phyloP scores from a whole-genome alignment of 2,888 invertebrate genomes.

The Amiota mariae region DNA sequence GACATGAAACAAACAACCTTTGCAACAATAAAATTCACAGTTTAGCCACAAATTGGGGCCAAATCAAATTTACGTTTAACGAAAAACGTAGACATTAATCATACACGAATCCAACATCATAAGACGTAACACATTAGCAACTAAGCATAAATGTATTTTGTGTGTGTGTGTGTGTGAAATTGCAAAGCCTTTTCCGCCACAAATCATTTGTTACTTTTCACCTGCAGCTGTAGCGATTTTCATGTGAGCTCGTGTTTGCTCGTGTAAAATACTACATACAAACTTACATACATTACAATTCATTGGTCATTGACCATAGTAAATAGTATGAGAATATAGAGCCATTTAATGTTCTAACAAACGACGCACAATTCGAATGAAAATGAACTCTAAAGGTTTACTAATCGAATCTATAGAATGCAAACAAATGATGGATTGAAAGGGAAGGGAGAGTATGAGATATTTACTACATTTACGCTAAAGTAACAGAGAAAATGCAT shows the following conservation, averaged over 20 bases:
- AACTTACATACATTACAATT: too few relatives aligned
- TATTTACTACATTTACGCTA: too few relatives aligned
- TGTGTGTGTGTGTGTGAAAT: background rate
- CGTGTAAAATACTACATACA: too few relatives aligned
- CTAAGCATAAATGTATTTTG: background rate
- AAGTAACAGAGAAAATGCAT: conserved; percentile 23
- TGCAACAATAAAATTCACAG: too few relatives aligned
- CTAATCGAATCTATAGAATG: too few relatives aligned
- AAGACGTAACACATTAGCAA: conserved; percentile 14
- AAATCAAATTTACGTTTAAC: background rate
- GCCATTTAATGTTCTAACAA: background rate
- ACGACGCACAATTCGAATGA: background rate
- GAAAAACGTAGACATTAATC: background rate
- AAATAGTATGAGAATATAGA: too few relatives aligned
- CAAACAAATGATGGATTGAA: too few relatives aligned
- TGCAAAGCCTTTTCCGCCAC: conserved; percentile 5
- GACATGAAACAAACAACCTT: conserved; percentile 2
- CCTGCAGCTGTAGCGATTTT: background rate
- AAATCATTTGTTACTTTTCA: conserved; percentile 1
- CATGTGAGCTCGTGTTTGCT: too few relatives aligned
- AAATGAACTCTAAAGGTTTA: background rate
- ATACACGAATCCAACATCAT: background rate
- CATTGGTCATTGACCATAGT: too few relatives aligned
- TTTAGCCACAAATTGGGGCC: too few relatives aligned
- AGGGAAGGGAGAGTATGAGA: too few relatives aligned